Evolutionary conservation across 2,113 vertebrate species (phyloP).

Genomic region (Columba janthina): DNA sequence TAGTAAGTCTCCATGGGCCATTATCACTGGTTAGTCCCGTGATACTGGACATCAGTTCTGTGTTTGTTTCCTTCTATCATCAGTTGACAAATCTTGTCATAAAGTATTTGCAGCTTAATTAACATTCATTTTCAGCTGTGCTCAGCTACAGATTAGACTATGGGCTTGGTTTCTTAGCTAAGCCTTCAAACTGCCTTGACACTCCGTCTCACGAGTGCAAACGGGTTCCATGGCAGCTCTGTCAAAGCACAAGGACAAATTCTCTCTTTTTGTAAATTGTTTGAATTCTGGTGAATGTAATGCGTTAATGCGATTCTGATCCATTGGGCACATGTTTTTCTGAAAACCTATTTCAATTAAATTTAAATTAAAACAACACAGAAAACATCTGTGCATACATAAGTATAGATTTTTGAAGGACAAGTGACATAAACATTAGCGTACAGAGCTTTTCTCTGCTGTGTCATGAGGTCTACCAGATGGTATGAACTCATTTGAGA

Average conservation of each 20-base stretch:
- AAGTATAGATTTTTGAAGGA: not conserved
- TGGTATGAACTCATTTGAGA: not conserved
- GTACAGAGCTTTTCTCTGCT: not conserved
- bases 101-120: conserved; percentile 1
- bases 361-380: not conserved
- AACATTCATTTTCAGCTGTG: not conserved
- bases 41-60: not conserved
- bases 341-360: not conserved
- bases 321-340: not conserved
- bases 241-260: not conserved
- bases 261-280: not conserved
- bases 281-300: not conserved
- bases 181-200: not conserved
- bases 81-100: not conserved
- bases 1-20: not conserved
- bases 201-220: not conserved
- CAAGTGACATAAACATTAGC: not conserved
- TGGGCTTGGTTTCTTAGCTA: not conserved
- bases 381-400: not conserved
- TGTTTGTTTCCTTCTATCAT: not conserved
- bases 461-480: not conserved
- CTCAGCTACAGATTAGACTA: not conserved
- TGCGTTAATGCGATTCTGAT: not conserved
- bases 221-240: not conserved
- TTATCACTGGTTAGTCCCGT: not conserved